phyloP scores from a whole-genome alignment of 2,888 invertebrate genomes.

The Chrysina gloriosa region DNA sequence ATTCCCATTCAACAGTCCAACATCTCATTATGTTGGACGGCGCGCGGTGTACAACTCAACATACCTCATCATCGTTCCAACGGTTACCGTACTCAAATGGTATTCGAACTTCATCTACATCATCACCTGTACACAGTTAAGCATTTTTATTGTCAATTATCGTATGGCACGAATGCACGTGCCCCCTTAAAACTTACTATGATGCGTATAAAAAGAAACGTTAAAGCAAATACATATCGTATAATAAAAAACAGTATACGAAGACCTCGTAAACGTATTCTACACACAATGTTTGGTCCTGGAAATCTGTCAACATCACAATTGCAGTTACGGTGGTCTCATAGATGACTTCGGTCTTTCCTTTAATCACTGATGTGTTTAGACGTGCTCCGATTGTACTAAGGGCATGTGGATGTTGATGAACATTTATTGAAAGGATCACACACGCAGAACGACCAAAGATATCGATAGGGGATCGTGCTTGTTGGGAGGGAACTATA shows the following conservation, averaged over 20 bases:
- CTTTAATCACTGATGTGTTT: background rate
- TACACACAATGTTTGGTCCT: background rate
- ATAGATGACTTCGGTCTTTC: conserved; percentile 24
- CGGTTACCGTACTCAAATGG: conserved; percentile 24
- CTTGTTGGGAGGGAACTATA: background rate
- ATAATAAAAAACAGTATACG: conserved; percentile 1
- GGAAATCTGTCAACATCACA: conserved; percentile 23
- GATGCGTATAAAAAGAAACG: background rate
- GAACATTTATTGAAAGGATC: conserved; percentile 27
- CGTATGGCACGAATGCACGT: conserved; percentile 25
- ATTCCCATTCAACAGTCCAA: conserved; percentile 42
- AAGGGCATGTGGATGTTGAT: conserved; percentile 16
- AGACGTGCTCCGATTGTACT: background rate
- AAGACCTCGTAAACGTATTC: background rate
- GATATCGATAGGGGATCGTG: too few species aligned
- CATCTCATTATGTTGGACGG: conserved; percentile 42
- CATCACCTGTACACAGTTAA: conserved; percentile 45
- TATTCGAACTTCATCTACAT: conserved; percentile 40
- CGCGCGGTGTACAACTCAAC: conserved; percentile 32
- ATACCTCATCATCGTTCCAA: conserved; percentile 36
- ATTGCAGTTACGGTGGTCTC: conserved; percentile 17
- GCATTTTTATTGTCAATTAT: conserved; percentile 41
- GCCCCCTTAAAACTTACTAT: conserved; percentile 13
- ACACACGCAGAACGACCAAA: conserved; percentile 13
- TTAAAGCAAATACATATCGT: background rate